Evolutionary conservation across 2,797 vertebrate genomes (phyloP).

Genomic region (Babyrousa celebensis): DNA sequence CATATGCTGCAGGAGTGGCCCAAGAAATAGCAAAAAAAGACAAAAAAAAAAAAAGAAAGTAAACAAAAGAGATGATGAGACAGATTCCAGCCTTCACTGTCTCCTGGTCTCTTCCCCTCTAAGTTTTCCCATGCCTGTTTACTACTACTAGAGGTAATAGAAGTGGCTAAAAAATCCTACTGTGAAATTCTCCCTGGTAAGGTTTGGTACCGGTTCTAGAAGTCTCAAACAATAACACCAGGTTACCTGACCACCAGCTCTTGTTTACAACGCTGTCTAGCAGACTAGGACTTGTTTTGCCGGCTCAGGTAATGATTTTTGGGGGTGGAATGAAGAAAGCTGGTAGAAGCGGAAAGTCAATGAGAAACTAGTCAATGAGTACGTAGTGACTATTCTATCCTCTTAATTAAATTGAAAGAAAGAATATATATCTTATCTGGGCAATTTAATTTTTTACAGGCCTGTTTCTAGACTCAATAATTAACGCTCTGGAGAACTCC

Average conservation of each 20-base stretch:
- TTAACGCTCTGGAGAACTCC: not conserved
- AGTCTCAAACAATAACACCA: not conserved
- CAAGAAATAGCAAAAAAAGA: too few relatives aligned
- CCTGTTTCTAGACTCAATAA: slow-evolving; percentile 32
- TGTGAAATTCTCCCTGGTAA: not conserved
- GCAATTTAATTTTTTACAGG: not conserved
- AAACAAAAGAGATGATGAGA: not conserved
- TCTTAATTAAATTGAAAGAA: not conserved
- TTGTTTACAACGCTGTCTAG: not conserved
- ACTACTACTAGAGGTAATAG: not conserved
- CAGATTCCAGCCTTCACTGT: not conserved
- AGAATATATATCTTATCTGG: not conserved
- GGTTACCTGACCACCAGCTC: not conserved
- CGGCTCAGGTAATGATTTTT: not conserved
- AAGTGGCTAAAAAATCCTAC: not conserved
- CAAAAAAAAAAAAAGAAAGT: too few relatives aligned
- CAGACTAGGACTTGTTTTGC: not conserved
- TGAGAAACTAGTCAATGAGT: not conserved
- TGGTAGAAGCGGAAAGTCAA: not conserved
- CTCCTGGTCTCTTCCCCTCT: not conserved
- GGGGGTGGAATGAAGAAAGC: not conserved
- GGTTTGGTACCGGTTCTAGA: not conserved
- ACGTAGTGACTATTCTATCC: not conserved
- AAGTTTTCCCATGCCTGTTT: not conserved
- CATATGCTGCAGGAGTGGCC: too few relatives aligned